These are phyloP conservation scores for Hypomecis atomaria DNA, from an alignment of 2,888 invertebrate genomes.

Conservation along the genomic window DNA sequence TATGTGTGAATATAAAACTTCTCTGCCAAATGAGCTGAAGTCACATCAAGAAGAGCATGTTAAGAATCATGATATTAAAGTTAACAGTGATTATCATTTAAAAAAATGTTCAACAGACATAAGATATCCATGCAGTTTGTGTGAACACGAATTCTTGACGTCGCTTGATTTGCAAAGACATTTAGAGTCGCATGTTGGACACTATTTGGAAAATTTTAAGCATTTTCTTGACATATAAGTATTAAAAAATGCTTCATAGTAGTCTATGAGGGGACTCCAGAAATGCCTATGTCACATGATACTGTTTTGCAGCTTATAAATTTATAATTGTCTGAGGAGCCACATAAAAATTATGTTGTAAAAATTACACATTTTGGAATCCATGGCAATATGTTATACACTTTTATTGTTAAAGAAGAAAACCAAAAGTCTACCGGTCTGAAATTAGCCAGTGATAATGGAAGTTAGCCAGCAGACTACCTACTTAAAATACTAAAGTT, in stretches of 20 bases:
- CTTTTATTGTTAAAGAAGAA: no score
- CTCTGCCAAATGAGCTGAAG: not conserved
- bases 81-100: not conserved
- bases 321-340: no score
- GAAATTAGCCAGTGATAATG: no score
- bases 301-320: no score
- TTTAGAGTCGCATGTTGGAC: constrained; percentile 21
- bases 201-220: constrained; percentile 26
- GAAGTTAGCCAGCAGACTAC: no score
- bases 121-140: constrained; percentile 17
- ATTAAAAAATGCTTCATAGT: not conserved
- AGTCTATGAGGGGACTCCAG: no score
- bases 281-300: no score
- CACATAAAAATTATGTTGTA: no score
- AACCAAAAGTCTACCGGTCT: no score
- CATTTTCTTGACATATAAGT: constrained; percentile 23
- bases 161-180: constrained; percentile 18
- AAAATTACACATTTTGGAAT: no score
- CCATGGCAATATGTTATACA: no score
- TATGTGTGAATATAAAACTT: constrained; percentile 6
- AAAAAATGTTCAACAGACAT: not conserved
- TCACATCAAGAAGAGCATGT: constrained; percentile 11
- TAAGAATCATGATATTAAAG: not conserved
- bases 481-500: no score
- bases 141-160: constrained; percentile 9